phyloP scores from a whole-genome alignment of 2,797 vertebrate genomes.

The Siniperca scherzeri region DNA sequence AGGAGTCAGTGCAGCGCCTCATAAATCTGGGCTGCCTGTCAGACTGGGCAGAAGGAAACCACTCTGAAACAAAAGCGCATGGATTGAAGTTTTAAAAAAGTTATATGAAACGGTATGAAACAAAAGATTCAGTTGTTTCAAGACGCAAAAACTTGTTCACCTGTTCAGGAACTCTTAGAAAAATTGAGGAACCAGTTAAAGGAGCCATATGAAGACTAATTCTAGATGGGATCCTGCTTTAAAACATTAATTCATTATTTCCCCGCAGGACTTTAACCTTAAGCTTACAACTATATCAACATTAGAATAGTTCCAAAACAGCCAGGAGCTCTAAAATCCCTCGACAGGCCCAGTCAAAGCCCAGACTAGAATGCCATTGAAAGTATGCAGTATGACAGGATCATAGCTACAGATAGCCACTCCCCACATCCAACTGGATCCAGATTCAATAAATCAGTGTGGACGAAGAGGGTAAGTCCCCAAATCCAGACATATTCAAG shows the following conservation, averaged over 20 bases:
- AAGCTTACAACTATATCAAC: constrained; percentile 15
- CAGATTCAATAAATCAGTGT: constrained; percentile 13
- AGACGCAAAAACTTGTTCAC: not conserved
- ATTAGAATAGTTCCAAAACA: constrained; percentile 13
- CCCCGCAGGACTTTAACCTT: not conserved
- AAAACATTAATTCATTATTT: constrained; percentile 1
- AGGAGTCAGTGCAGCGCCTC: constrained; percentile 20
- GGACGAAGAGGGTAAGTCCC: constrained; percentile 14
- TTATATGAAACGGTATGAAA: not conserved
- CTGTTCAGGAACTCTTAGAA: not conserved
- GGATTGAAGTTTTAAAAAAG: not conserved
- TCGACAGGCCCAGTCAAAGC: constrained; percentile 30
- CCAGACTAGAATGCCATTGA: not conserved
- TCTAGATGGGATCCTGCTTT: not conserved
- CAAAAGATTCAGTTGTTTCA: not conserved
- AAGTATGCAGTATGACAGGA: constrained; percentile 43
- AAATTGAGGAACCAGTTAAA: not conserved
- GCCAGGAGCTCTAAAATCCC: constrained; percentile 1
- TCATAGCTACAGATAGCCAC: constrained; percentile 3
- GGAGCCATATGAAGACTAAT: not conserved
- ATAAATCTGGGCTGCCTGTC: constrained; percentile 35
- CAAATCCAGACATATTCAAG: constrained; percentile 10
- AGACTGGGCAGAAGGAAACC: not conserved
- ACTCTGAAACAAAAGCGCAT: not conserved
- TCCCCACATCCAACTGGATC: constrained; percentile 6